phyloP scores from a whole-genome alignment of 2,888 invertebrate species.

The Pterostichus niger region DNA sequence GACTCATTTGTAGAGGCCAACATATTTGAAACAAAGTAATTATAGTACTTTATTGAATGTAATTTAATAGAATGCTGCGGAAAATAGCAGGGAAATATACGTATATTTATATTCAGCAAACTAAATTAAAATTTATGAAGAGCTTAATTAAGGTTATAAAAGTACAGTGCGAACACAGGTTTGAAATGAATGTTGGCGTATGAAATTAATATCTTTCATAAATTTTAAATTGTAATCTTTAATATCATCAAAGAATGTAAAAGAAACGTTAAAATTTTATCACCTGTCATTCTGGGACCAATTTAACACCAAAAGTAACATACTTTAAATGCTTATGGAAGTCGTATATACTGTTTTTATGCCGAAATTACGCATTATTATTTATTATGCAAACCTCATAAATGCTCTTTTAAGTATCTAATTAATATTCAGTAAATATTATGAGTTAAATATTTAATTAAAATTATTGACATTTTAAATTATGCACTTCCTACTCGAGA shows the following conservation, averaged over 20 bases:
- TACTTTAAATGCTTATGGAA: slow-evolving; percentile 20
- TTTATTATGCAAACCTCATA: slow-evolving; percentile 2
- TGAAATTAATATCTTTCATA: slow-evolving; percentile 40
- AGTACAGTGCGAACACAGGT: slow-evolving; percentile 33
- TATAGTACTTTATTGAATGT: no score
- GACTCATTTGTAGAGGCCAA: no score
- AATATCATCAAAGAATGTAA: slow-evolving; percentile 39
- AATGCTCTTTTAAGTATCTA: neutral
- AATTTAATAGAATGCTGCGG: no score
- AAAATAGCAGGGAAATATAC: neutral
- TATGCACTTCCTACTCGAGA: no score
- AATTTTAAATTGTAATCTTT: slow-evolving; percentile 46
- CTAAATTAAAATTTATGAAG: slow-evolving; percentile 43
- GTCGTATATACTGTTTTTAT: slow-evolving; percentile 15
- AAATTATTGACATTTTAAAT: no score
- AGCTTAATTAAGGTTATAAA: slow-evolving; percentile 38
- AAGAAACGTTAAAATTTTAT: slow-evolving; percentile 39
- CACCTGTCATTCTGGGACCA: slow-evolving; percentile 20
- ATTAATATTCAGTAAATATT: slow-evolving; percentile 31
- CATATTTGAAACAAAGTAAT: no score
- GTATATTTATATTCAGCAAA: slow-evolving; percentile 8
- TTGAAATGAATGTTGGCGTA: slow-evolving; percentile 19
- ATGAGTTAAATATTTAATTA: slow-evolving; percentile 21
- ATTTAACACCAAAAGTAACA: slow-evolving; percentile 24
- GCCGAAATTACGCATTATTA: slow-evolving; percentile 2